phyloP scores from a whole-genome alignment of 1,140 invertebrate species.

The Leptinotarsa texana region DNA sequence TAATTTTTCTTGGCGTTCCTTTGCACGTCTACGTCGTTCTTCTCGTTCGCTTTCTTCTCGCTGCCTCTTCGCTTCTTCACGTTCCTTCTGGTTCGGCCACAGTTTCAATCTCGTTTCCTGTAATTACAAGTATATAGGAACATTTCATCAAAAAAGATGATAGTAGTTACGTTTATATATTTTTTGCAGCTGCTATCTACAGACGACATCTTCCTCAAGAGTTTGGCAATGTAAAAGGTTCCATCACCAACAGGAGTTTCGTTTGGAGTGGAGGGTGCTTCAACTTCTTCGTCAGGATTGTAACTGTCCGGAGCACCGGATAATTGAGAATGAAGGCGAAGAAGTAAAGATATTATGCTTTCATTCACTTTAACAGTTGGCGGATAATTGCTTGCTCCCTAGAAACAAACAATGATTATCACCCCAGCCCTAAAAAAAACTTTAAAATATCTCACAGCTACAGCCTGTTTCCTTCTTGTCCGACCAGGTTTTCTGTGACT shows the following conservation, averaged over 20 bases:
- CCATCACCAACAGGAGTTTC: slow-evolving; percentile 71
- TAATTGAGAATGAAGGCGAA: slow-evolving; percentile 92
- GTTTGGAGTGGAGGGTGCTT: slow-evolving; percentile 39
- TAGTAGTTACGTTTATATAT: slow-evolving; percentile 35
- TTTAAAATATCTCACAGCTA: slow-evolving; percentile 28
- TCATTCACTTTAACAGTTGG: slow-evolving; percentile 76
- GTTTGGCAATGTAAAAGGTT: slow-evolving; percentile 78
- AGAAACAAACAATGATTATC: slow-evolving; percentile 13
- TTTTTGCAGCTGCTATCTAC: slow-evolving; percentile 69
- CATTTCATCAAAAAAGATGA: background rate
- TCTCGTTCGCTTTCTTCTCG: slow-evolving; percentile 76
- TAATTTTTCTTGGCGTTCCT: slow-evolving; percentile 86
- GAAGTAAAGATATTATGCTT: slow-evolving; percentile 86
- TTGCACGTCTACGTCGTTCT: slow-evolving; percentile 79
- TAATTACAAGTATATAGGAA: background rate
- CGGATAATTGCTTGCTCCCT: slow-evolving; percentile 47
- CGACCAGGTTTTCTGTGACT: slow-evolving; percentile 40
- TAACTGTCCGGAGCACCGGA: slow-evolving; percentile 82
- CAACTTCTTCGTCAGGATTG: slow-evolving; percentile 59
- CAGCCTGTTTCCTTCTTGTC: slow-evolving; percentile 37
- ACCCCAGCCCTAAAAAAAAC: background rate
- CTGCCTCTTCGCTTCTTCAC: slow-evolving; percentile 73
- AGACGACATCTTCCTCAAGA: slow-evolving; percentile 73
- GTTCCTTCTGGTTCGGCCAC: slow-evolving; percentile 79
- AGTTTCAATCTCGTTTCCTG: slow-evolving; percentile 68